Evolutionary conservation across 2,888 invertebrate species (phyloP), one percentile per base, ranked within the genome.

Genomic region (Scaptomyza polygonia): DNA sequence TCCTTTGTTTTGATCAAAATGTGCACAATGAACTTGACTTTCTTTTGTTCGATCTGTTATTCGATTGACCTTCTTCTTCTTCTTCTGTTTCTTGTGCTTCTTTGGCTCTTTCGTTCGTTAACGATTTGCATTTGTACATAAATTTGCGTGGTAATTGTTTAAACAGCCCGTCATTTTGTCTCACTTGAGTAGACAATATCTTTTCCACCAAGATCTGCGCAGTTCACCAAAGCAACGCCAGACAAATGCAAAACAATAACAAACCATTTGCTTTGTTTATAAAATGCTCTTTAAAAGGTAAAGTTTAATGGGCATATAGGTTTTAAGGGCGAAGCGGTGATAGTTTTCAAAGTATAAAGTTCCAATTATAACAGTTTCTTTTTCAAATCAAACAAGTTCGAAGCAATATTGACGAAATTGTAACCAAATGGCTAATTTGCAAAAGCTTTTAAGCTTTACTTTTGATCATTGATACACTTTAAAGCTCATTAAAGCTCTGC

Each of bases 1-100:
- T 42, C 7, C 32, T 4, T 32, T 34, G 16, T 2, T 40, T 32
- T 36, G 64, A 62, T 39, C 16, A 8, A 16, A 16, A 39, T 61
- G 36, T 59, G 64, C 70, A 80, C 83, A 80, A 81, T 83, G 81
- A 84, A 83, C 86, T 83, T 83, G 78, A 72, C 79, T 79, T 79
- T 83, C 78, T 76, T 83, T 83, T 76, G 73, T 78, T 70, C 64
- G 62, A 72, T 74, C 57, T 29, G 29, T 25, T 45, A 27, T 48
- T 39, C 29, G 27, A 27, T 30, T 42, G 11, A 43, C 30, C 18
- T 32, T 18, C 16, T 36, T 14, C n/a, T 12, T n/a, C 25, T n/a
- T n/a, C n/a, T n/a, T n/a, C n/a, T n/a, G n/a, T n/a, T n/a, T n/a
- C n/a, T n/a, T n/a, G n/a, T n/a, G n/a, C 16, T 36, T 14, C n/a